phyloP scores from a whole-genome alignment of 1,140 invertebrate genomes.

The Saccostrea cuccullata region DNA sequence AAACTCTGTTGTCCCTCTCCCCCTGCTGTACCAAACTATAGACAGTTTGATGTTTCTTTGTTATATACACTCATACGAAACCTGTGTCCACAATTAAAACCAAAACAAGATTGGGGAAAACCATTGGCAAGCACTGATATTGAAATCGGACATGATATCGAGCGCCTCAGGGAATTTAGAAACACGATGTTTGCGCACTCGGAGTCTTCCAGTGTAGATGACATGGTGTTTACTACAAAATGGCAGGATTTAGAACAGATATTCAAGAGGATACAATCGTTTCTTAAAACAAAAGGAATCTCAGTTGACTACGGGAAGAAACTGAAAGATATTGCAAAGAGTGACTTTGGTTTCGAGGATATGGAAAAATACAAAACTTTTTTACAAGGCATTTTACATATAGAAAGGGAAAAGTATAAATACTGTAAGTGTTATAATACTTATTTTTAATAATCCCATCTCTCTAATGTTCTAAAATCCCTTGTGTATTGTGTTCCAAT shows the following conservation, averaged over 20 bases:
- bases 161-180: not conserved
- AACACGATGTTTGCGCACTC: not conserved
- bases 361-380: not conserved
- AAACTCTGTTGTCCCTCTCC: not conserved
- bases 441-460: no score
- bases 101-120: not conserved
- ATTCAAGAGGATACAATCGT: not conserved
- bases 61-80: not conserved
- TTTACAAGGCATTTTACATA: not conserved
- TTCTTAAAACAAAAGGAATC: not conserved
- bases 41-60: not conserved
- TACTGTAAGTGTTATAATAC: not conserved
- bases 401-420: not conserved
- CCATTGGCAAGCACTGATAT: not conserved
- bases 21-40: not conserved
- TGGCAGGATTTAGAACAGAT: not conserved
- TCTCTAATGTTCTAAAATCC: no score
- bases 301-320: not conserved
- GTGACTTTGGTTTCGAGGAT: not conserved
- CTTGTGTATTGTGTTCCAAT: no score
- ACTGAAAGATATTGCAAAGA: not conserved
- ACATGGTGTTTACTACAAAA: not conserved
- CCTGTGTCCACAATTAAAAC: not conserved
- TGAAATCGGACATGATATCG: not conserved
- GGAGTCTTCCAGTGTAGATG: not conserved